A percentile compares a stretch with the other conserved stretches of the same genome.
phyloP scores from a whole-genome alignment of 2,113 vertebrate genomes.

The Polypterus senegalus region DNA sequence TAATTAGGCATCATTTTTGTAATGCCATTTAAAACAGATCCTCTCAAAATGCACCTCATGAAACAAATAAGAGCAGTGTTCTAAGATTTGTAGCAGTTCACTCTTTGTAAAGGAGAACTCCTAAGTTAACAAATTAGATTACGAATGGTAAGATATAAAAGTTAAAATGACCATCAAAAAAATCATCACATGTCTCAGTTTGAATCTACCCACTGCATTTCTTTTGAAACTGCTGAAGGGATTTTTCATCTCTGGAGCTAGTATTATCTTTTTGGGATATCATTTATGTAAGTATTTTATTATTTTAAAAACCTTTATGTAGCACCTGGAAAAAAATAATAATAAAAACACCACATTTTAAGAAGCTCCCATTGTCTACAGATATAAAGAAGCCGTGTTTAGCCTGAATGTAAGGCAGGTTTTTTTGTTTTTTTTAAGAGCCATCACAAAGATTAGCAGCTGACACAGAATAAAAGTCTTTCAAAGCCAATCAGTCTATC shows the following conservation, averaged over 20 bases:
- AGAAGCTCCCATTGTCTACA: not conserved
- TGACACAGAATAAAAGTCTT: constrained; percentile 7
- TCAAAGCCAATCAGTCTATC: constrained; percentile 4
- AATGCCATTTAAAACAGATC: too few species aligned
- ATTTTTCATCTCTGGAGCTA: not conserved
- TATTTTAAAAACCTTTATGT: not conserved
- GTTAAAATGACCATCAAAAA: too few species aligned
- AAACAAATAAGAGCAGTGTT: too few species aligned
- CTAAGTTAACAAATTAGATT: too few species aligned
- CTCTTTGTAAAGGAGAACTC: too few species aligned
- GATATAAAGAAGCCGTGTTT: constrained; percentile 1
- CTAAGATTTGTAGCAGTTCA: too few species aligned
- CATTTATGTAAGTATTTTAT: not conserved
- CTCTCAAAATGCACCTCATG: too few species aligned
- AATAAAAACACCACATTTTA: not conserved
- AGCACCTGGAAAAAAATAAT: not conserved
- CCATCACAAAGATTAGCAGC: constrained; percentile 5
- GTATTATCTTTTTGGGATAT: not conserved
- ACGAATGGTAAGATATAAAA: too few species aligned
- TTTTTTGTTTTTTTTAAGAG: constrained; percentile 4
- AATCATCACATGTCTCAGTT: too few species aligned
- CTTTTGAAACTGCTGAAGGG: not conserved
- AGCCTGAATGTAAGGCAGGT: not conserved
- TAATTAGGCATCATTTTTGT: too few species aligned
- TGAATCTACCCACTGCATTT: too few species aligned